Evolutionary conservation across 2,113 vertebrate genomes (phyloP), one percentile per base, ranked within the genome.

Genomic region (Myrmophylax atrothorax): DNA sequence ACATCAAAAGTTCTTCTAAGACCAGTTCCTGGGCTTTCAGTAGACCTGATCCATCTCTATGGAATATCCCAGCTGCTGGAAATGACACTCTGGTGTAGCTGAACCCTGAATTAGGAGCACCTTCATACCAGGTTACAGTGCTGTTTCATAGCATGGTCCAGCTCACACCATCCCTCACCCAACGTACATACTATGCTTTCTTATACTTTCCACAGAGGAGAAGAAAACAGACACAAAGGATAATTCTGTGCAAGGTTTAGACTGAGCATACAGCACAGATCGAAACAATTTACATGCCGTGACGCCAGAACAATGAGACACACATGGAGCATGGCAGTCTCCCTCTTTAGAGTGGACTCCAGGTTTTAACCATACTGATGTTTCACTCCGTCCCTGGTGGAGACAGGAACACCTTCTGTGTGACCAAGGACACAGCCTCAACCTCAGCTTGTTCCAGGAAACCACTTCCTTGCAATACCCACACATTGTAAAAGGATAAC

Each of bases 161-260:
- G n/a, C n/a, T 59, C 44, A 63, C n/a, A 33, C 40, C 37, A 29
- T 7, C 59, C 64, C 19, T 52, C 47, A 37, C 19, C 28, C 81
- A 63, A 29, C 1, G 0, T 8, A 42, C 6, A 1, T 18, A 19
- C 9, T 28, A 22, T 46, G 20, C 25, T 52, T 63, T 42, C 55
- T 29, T 8, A 16, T 3, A 46, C n/a, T 74, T 84, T 28, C n/a
- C 67, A 29, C 25, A 29, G 29, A 68, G 37, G 18, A 67, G 17
- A n/a, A 53, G 50, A 56, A 79, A 37, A 0, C 35, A 40, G 42
- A 28, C 56, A 22, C 1, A 0, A 28, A 52, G 22, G 38, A 7
- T 46, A 68, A 79, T 73, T 63, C 28, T 25, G 6, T 24, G 33
- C 47, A 28, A 38, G 40, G 4, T 49, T 35, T 60, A 78, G 59